Evolutionary conservation across 2,797 vertebrate species (phyloP), one percentile per base, ranked within the genome.

Genomic region (Sebastes taczanowskii): DNA sequence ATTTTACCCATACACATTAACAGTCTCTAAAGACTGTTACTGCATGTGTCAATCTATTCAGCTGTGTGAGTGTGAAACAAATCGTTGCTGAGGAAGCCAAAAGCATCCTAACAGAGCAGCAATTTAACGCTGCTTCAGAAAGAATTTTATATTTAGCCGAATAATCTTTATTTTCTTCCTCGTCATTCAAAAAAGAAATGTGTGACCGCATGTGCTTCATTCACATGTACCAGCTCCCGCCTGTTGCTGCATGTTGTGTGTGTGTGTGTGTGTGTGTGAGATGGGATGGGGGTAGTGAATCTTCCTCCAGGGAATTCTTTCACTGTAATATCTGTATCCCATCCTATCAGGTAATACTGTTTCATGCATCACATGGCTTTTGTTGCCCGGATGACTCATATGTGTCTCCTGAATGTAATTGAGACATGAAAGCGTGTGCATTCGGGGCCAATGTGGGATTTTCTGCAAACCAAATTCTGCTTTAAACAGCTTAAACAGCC

Each of bases 291-390:
- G 46, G 71, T 32, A 22, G 76, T 77, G 35, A 77, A 74, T 85
- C 68, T 66, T 59, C 74, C 62, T 77, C 63, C 74, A 70, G 23
- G 67, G 62, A 78, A 68, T 80, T 78, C 82, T 84, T 75, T 72
- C 74, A 70, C 58, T 65, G 64, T 88, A 84, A 82, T 74, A 78
- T 88, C 67, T 81, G 80, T 81, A 80, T 86, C 84, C 76, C 71
- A 82, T 11, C 81, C 74, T 81, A 63, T 85, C 82, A 85, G 75
- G 82, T 86, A 73, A 82, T 38, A 23, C 84, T 52, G 72, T 86
- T 65, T 81, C 79, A 82, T 64, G 78, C 70, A 69, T 80, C 73
- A 20, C 62, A 49, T 76, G 68, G 71, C 64, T 83, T 88, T 74
- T 82, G 71, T 86, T 55, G 71, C 64, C 16, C 56, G n/a, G 53